Evolutionary conservation across 2,113 vertebrate genomes (phyloP), one percentile per base, ranked within the genome.

Genomic region (human (Homo sapiens)): DNA sequence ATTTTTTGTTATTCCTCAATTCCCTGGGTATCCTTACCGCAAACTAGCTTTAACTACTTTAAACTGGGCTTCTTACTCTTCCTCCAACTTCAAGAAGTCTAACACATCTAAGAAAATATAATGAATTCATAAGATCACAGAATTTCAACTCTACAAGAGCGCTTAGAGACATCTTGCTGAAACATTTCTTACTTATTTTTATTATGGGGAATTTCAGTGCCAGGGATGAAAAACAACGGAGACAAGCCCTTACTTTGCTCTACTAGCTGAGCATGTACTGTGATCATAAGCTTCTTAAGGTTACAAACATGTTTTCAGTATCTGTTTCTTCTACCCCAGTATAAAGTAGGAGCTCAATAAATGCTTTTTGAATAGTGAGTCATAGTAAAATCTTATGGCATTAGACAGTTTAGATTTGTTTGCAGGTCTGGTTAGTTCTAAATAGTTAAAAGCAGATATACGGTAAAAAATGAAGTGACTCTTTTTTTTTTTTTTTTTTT

Each of bases 371-470:
- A 85, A 61, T 14, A 78, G 22, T 27, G 10, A 72, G 6, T 78
- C 20, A 17, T 45, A 40, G 59, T 2, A 78, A 93, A 81, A 80
- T 75, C n/a, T 72, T 35, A n/a, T 1, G 55, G 25, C 35, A 73
- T 73, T 92, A 90, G 38, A 76, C 88, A 85, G 75, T 68, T 95
- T 85, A 52, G 6, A 40, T 83, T 96, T 89, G 55, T 17, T 52
- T 92, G 16, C 25, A 82, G 81, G 72, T 12, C 27, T 95, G 92
- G 35, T 90, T 94, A 89, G 80, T 92, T 96, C 55, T 87, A 96
- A 95, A n/a, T 83, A 92, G 32, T 93, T 94, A 48, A 79, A 94
- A 97, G 35, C 45, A 52, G 57, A 16, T 9, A n/a, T 70, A 45
- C 27, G 17, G 40, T 86, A 76, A 93, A 95, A 93, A 87, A 57